phyloP scores from a whole-genome alignment of 2,888 invertebrate genomes.

The Teleiodes luculella region DNA sequence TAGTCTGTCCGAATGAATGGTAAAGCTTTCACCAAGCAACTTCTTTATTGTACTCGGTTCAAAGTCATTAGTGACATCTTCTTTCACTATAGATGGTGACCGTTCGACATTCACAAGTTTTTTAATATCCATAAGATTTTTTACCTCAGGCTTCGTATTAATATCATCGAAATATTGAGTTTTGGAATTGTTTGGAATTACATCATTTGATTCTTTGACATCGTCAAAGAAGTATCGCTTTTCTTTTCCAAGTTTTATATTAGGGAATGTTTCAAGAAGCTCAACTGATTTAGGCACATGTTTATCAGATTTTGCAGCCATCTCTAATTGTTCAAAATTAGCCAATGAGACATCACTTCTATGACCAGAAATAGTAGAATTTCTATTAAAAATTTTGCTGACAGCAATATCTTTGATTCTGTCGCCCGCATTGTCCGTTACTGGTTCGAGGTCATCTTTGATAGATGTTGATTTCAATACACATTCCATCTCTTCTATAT shows the following conservation, averaged over 20 bases:
- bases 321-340: slow-evolving; percentile 57
- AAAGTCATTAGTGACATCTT: slow-evolving; percentile 38
- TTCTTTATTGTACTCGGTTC: slow-evolving; percentile 53
- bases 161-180: slow-evolving; percentile 48
- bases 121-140: slow-evolving; percentile 19
- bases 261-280: slow-evolving; percentile 28
- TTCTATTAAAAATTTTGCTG: slow-evolving; percentile 26
- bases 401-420: no score
- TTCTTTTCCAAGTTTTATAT: slow-evolving; percentile 41
- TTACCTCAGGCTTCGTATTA: slow-evolving; percentile 28
- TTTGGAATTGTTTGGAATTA: slow-evolving; percentile 28
- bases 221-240: slow-evolving; percentile 46
- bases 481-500: no score
- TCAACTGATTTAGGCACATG: slow-evolving; percentile 16
- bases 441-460: neutral
- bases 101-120: slow-evolving; percentile 33
- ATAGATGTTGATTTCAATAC: no score
- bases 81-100: slow-evolving; percentile 59
- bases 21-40: slow-evolving; percentile 51
- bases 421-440: neutral
- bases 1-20: slow-evolving; percentile 37
- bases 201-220: neutral
- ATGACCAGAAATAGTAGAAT: slow-evolving; percentile 32
- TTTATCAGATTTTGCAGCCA: slow-evolving; percentile 34
- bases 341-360: slow-evolving; percentile 47